phyloP scores from a whole-genome alignment of 2,888 invertebrate species.

The Folsomia candida region DNA sequence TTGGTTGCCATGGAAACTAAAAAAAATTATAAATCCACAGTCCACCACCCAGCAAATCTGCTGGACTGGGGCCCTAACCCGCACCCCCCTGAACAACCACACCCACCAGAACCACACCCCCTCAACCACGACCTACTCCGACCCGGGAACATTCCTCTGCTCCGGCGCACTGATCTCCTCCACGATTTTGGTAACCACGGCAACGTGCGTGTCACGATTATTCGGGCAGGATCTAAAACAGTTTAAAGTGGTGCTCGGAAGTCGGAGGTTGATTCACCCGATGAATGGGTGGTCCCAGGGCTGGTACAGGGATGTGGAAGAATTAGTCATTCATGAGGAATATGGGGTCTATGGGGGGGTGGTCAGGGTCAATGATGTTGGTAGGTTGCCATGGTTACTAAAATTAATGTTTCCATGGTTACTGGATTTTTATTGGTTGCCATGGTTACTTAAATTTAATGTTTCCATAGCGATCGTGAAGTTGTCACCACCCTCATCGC shows the following conservation, averaged over 20 bases:
- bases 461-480: slow-evolving; percentile 40
- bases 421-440: too few species aligned
- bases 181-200: slow-evolving; percentile 40
- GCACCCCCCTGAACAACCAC: slow-evolving; percentile 9
- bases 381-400: slow-evolving; percentile 21
- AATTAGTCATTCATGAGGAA: slow-evolving; percentile 44
- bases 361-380: slow-evolving; percentile 42
- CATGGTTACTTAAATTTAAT: too few species aligned
- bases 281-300: slow-evolving; percentile 40
- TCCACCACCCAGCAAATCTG: slow-evolving; percentile 13
- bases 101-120: slow-evolving; percentile 9
- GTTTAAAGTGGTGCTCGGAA: slow-evolving; percentile 41
- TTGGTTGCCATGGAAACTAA: not conserved
- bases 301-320: slow-evolving; percentile 40
- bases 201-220: slow-evolving; percentile 43
- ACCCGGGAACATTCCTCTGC: slow-evolving; percentile 48
- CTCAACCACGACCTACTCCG: slow-evolving; percentile 23
- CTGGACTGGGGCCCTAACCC: slow-evolving; percentile 47
- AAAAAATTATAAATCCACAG: not conserved
- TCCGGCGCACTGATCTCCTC: slow-evolving; percentile 33
- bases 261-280: slow-evolving; percentile 30
- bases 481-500: slow-evolving; percentile 20
- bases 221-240: slow-evolving; percentile 43
- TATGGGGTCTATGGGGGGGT: slow-evolving; percentile 42
- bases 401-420: too few species aligned